Evolutionary conservation across 1,140 invertebrate genomes (phyloP).

Genomic region (Microplitis mediator): DNA sequence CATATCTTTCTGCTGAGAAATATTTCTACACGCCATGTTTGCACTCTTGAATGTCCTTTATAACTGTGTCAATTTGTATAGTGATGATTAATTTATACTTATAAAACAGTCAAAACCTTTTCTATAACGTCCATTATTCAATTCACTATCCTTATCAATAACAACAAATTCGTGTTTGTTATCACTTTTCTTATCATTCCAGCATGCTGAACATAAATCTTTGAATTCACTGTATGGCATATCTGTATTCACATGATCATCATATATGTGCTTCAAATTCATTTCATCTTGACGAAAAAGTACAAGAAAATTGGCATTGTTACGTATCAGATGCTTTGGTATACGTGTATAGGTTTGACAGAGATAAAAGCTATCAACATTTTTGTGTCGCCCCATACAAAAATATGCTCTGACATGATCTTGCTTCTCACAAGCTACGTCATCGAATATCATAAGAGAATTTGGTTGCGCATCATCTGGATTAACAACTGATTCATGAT

Average conservation of each 20-base stretch:
- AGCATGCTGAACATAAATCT: no score
- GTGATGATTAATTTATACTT: slow-evolving; percentile 10
- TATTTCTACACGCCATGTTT: slow-evolving; percentile 13
- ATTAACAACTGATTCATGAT: no score
- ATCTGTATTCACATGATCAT: slow-evolving; percentile 2
- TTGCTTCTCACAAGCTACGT: not conserved
- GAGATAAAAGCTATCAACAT: not conserved
- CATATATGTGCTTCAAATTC: slow-evolving; percentile 11
- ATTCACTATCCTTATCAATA: slow-evolving; percentile 8
- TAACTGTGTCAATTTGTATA: not conserved
- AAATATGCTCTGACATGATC: slow-evolving; percentile 4
- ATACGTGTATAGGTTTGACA: no score
- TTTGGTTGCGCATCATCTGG: no score
- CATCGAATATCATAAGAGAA: not conserved
- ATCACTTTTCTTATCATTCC: not conserved
- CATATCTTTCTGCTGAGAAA: slow-evolving; percentile 11
- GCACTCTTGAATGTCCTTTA: not conserved
- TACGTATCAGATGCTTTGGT: no score
- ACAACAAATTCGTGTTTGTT: slow-evolving; percentile 7
- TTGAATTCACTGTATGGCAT: not conserved
- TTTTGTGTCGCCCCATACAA: not conserved
- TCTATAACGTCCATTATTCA: slow-evolving; percentile 6
- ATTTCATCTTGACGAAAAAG: not conserved
- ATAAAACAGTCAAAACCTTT: slow-evolving; percentile 21
- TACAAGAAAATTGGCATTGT: no score